Evolutionary conservation across 1,140 invertebrate species (phyloP), one percentile per base, ranked within the genome.

Genomic region (Drosophila hydei): DNA sequence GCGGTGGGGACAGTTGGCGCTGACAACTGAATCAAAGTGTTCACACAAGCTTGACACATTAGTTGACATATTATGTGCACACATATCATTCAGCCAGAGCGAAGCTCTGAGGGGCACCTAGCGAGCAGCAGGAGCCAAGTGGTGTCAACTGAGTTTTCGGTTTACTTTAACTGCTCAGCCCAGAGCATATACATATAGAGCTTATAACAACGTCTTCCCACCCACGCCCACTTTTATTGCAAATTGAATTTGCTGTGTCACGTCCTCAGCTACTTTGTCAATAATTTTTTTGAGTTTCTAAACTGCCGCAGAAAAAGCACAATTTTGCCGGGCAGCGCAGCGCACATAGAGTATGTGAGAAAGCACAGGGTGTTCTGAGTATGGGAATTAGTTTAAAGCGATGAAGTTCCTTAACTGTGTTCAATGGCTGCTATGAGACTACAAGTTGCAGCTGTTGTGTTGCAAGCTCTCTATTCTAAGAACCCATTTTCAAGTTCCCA

Each of bases 231-330:
- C 63, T 72, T 87, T 87, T 85, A 81, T 87, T 87, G 77, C 81
- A 85, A 87, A 87, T 87, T 81, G 74, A 85, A 81, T 75, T 81
- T 80, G 70, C 81, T 81, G 59, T 71, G 81, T 85, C 81, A 85
- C 81, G 81, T 87, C 43, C 61, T 63, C 52, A 54, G 63, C 71
- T 48, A 87, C 73, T 85, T 84, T 84, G 64, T 84, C 80, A 84
- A 84, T 84, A 52, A 77, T 73, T 77, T 84, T 84, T 80, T 74
- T 79, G 38, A 51, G 40, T 69, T 64, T 54, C 61, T 48, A 55
- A 84, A 87, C 64, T 77, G 80, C 69, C 77, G 58, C 61, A 56
- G 45, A 67, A 79, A 56, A 19, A 7, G 55, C 33, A 50, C 43
- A 19, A 30, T 30, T 18, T 23, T 9, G 33, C 18, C 25, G 5